Evolutionary conservation across 2,888 invertebrate genomes (phyloP).

Genomic region (Stenichneumon culpator): DNA sequence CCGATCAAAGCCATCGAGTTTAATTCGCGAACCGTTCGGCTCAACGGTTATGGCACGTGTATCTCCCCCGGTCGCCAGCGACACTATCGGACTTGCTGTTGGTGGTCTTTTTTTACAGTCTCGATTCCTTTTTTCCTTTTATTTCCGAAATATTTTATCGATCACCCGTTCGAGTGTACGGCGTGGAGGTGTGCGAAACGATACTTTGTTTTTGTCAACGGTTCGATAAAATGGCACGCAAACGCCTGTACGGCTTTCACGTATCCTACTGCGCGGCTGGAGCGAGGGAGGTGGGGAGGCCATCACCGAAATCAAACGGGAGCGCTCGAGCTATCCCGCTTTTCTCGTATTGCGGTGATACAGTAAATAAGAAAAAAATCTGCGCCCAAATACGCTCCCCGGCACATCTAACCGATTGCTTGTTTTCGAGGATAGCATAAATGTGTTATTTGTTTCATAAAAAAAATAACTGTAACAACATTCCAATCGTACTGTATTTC

Average conservation of each 20-base stretch:
- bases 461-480: too few species aligned
- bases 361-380: slow-evolving; percentile 46
- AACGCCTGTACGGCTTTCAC: slow-evolving; percentile 19
- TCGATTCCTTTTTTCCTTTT: slow-evolving; percentile 28
- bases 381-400: background rate
- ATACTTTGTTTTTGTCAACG: slow-evolving; percentile 53
- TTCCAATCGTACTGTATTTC: too few species aligned
- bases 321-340: background rate
- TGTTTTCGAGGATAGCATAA: background rate
- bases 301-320: slow-evolving; percentile 17
- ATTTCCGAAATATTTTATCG: slow-evolving; percentile 19
- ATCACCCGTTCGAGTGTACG: slow-evolving; percentile 13
- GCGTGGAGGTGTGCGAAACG: slow-evolving; percentile 2
- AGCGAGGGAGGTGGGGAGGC: background rate
- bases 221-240: slow-evolving; percentile 52
- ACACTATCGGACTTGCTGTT: slow-evolving; percentile 12
- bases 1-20: slow-evolving; percentile 45
- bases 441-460: too few species aligned
- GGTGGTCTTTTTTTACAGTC: slow-evolving; percentile 28
- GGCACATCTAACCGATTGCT: background rate
- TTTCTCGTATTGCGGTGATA: slow-evolving; percentile 5
- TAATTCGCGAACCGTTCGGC: slow-evolving; percentile 55
- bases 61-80: slow-evolving; percentile 40
- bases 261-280: background rate
- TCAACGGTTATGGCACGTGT: slow-evolving; percentile 63